Evolutionary conservation across 2,888 invertebrate genomes (phyloP).

Genomic region (Isoperla grammatica): DNA sequence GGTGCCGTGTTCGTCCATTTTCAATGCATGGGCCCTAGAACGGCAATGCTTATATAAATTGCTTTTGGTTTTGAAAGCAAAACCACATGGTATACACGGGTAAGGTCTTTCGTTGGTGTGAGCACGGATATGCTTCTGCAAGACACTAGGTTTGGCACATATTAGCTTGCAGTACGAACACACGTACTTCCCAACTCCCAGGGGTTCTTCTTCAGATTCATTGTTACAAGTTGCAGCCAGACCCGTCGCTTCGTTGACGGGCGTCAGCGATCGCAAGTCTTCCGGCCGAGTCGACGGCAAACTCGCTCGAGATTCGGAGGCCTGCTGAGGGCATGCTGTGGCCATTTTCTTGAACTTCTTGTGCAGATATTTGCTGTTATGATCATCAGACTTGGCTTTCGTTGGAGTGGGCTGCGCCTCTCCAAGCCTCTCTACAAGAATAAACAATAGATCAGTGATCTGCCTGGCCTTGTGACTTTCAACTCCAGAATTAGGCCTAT

Average conservation of each 20-base stretch:
- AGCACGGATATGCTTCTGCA: conserved; percentile 89
- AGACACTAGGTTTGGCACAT: conserved; percentile 88
- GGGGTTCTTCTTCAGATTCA: too few relatives aligned
- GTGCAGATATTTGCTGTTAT: conserved; percentile 67
- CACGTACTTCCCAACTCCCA: conserved; percentile 48
- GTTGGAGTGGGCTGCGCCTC: conserved; percentile 6
- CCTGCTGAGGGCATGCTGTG: conserved; percentile 44
- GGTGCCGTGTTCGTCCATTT: conserved; percentile 52
- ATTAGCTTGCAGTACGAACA: conserved; percentile 84
- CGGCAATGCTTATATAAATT: conserved; percentile 87
- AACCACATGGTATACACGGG: conserved; percentile 83
- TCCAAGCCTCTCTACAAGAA: conserved; percentile 9
- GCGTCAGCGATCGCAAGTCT: too few relatives aligned
- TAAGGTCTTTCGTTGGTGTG: conserved; percentile 91
- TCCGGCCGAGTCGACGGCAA: too few relatives aligned
- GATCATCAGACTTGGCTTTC: conserved; percentile 10
- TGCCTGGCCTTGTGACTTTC: neutral
- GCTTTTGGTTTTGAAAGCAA: conserved; percentile 90
- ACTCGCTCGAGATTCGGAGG: conserved; percentile 1
- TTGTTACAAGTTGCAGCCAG: too few relatives aligned
- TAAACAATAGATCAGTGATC: neutral
- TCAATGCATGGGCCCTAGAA: conserved; percentile 64
- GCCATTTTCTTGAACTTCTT: conserved; percentile 91
- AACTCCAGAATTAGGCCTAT: too few relatives aligned
- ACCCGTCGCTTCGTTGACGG: too few relatives aligned